Conservation (phyloP, 2,888 invertebrate species). For the Dolichopus griseipennis region DNA sequence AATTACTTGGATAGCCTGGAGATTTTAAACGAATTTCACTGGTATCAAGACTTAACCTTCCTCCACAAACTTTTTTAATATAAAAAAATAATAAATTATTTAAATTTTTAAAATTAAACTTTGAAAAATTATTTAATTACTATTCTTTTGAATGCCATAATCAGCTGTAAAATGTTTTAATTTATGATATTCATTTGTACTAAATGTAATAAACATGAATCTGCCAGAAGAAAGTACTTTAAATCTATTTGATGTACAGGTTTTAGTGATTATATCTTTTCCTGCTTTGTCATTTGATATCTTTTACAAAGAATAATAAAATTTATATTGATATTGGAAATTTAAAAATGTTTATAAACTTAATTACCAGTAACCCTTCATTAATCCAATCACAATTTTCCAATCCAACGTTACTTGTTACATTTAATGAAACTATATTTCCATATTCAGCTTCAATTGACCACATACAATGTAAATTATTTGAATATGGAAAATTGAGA, state of each 20-base stretch:
- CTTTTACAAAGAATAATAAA: conserved; percentile 25
- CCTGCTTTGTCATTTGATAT: conserved; percentile 57
- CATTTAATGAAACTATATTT: conserved; percentile 55
- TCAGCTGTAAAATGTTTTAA: conserved; percentile 57
- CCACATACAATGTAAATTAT: conserved; percentile 65
- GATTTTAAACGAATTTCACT: conserved; percentile 61
- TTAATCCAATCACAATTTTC: conserved; percentile 47
- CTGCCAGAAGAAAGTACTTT: conserved; percentile 58
- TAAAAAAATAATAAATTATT: background rate
- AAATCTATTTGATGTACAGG: conserved; percentile 46
- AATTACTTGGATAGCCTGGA: conserved; percentile 72
- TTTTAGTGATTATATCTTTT: conserved; percentile 47
- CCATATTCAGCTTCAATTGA: conserved; percentile 58
- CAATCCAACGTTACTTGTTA: conserved; percentile 55
- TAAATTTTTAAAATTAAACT: too few relatives aligned
- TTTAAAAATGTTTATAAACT: conserved; percentile 17
- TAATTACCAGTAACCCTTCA: conserved; percentile 51
- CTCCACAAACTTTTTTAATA: conserved; percentile 60
- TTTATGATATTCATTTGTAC: conserved; percentile 48
- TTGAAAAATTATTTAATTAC: conserved; percentile 33
- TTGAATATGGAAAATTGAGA: conserved; percentile 58
- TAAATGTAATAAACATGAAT: conserved; percentile 59
- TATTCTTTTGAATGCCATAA: conserved; percentile 46
- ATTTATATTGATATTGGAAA: background rate
- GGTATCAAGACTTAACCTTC: conserved; percentile 47